phyloP scores from a whole-genome alignment of 2,113 vertebrate species.

The Ophiodon elongatus region DNA sequence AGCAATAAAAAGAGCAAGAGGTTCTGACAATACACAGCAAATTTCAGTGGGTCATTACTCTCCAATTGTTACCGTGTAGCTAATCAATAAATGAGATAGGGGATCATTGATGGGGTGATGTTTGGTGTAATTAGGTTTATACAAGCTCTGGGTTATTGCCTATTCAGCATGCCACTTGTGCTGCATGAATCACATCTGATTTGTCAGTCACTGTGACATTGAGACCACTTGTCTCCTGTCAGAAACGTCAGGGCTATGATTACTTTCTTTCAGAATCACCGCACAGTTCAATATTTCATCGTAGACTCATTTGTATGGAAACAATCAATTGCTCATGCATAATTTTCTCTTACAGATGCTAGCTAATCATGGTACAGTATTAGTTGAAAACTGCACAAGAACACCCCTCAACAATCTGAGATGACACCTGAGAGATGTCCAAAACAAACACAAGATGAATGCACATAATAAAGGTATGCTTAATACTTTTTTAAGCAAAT shows the following conservation, averaged over 20 bases:
- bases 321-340: slow-evolving; percentile 41
- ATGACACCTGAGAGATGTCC: no score
- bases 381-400: not conserved
- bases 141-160: slow-evolving; percentile 63
- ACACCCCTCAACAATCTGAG: no score
- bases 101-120: slow-evolving; percentile 53
- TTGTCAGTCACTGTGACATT: slow-evolving; percentile 38
- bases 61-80: slow-evolving; percentile 62
- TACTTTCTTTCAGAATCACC: slow-evolving; percentile 45
- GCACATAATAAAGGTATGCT: slow-evolving; percentile 10
- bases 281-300: slow-evolving; percentile 61
- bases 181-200: slow-evolving; percentile 61
- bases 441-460: slow-evolving; percentile 36
- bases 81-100: slow-evolving; percentile 72
- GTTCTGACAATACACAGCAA: slow-evolving; percentile 61
- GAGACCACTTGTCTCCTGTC: slow-evolving; percentile 44
- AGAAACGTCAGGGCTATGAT: slow-evolving; percentile 47
- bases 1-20: slow-evolving; percentile 46
- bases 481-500: slow-evolving; percentile 20
- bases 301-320: slow-evolving; percentile 47
- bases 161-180: slow-evolving; percentile 58
- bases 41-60: slow-evolving; percentile 71
- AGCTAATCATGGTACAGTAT: not conserved
- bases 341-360: slow-evolving; percentile 12
- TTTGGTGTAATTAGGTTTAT: slow-evolving; percentile 76